Evolutionary conservation across 2,113 vertebrate species (phyloP).

Genomic region (Barbus barbus): DNA sequence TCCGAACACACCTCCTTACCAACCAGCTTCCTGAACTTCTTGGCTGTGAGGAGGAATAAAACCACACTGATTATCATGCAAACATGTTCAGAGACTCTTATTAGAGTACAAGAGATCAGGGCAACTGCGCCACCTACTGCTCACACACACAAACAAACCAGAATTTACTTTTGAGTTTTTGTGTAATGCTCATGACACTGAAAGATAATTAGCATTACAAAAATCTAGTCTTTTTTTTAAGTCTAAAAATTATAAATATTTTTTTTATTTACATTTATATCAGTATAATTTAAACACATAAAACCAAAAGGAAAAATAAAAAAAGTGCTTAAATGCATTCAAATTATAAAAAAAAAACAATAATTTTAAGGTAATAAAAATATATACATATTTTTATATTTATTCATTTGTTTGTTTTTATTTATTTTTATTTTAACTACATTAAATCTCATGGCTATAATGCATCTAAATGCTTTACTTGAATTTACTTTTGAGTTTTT

Average conservation of each 20-base stretch:
- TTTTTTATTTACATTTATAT: background rate
- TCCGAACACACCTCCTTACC: constrained; percentile 94
- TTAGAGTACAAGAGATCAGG: background rate
- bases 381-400: too few species aligned
- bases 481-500: background rate
- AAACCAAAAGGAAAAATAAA: background rate
- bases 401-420: too few species aligned
- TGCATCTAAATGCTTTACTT: background rate
- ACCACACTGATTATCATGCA: constrained; percentile 26
- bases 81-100: background rate
- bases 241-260: too few species aligned
- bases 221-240: too few species aligned
- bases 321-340: background rate
- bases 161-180: too few species aligned
- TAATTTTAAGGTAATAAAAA: too few species aligned
- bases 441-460: background rate
- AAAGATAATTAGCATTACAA: too few species aligned
- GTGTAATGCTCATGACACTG: too few species aligned
- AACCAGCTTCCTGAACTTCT: constrained; percentile 90
- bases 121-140: constrained; percentile 78
- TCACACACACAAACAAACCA: constrained; percentile 3
- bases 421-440: too few species aligned
- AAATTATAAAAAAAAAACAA: background rate
- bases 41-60: constrained; percentile 73
- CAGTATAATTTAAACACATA: background rate